Conservation (phyloP, 2,113 vertebrate genomes). For the Crotophaga sulcirostris region DNA sequence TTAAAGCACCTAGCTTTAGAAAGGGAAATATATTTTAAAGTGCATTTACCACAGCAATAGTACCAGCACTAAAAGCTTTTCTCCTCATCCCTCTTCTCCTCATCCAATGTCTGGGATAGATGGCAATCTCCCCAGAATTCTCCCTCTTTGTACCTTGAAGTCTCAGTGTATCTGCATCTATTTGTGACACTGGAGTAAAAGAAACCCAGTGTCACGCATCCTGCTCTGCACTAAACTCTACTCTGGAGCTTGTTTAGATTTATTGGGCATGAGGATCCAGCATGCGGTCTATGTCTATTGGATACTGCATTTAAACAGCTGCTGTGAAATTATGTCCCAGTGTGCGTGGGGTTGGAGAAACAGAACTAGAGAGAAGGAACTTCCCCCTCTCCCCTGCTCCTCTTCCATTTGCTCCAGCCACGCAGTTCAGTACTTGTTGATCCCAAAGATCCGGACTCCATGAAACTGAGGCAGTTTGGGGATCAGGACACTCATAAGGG, state of each 20-base stretch:
- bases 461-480: constrained; percentile 83
- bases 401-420: neutral
- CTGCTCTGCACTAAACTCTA: constrained; percentile 56
- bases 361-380: neutral
- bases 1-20: constrained; percentile 36
- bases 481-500: constrained; percentile 82
- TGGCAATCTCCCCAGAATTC: neutral
- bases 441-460: constrained; percentile 83
- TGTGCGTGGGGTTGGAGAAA: neutral
- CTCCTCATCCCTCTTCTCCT: neutral
- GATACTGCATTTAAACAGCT: constrained; percentile 38
- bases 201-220: neutral
- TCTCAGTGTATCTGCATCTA: constrained; percentile 34
- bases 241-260: constrained; percentile 48
- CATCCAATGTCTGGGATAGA: neutral
- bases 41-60: constrained; percentile 67
- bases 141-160: constrained; percentile 43
- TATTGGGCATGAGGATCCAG: constrained; percentile 59
- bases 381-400: neutral
- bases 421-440: constrained; percentile 81
- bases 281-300: constrained; percentile 35
- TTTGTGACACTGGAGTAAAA: neutral
- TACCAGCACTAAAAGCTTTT: constrained; percentile 53
- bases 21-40: constrained; percentile 58
- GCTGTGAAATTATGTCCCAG: constrained; percentile 19